Conservation (phyloP, 2,113 vertebrate genomes). For the Ia io region DNA sequence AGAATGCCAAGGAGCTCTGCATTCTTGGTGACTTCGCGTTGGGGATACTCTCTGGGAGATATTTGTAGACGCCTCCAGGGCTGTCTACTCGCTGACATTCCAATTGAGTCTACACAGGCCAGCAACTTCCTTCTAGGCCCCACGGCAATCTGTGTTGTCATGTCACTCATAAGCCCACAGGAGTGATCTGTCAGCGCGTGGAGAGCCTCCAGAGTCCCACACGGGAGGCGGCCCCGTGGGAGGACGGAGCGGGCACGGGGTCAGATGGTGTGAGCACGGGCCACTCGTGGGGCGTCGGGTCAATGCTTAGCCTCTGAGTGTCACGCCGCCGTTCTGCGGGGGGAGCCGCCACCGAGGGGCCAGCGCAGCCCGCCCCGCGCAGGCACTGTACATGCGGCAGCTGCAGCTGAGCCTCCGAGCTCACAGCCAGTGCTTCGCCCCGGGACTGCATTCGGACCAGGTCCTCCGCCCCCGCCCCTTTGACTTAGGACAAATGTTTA, state of each 20-base stretch:
- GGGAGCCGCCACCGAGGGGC: neutral
- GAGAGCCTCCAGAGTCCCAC: neutral
- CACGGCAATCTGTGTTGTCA: constrained; percentile 14
- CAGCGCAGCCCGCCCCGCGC: neutral
- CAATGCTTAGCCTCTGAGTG: neutral
- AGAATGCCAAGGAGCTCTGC: neutral
- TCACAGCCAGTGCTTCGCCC: neutral
- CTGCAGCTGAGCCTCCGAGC: fast-evolving
- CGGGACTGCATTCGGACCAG: neutral
- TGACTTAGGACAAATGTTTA: neutral
- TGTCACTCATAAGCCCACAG: constrained; percentile 32
- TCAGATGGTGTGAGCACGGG: fast-evolving
- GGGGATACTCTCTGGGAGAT: neutral
- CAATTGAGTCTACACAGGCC: constrained; percentile 49
- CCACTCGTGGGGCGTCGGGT: neutral
- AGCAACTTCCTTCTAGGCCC: constrained; percentile 31
- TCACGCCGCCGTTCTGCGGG: neutral
- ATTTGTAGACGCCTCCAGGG: neutral
- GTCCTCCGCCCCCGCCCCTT: neutral
- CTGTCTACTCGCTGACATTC: constrained; percentile 3
- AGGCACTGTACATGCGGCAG: fast-evolving
- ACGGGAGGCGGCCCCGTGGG: fast-evolving
- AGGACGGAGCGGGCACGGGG: fast-evolving
- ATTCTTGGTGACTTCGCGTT: neutral
- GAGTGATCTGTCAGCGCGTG: neutral